A percentile compares a stretch with the other conserved stretches of the same genome.
Evolutionary conservation across 2,113 vertebrate species (phyloP).

Genomic region (Neotragus moschatus): DNA sequence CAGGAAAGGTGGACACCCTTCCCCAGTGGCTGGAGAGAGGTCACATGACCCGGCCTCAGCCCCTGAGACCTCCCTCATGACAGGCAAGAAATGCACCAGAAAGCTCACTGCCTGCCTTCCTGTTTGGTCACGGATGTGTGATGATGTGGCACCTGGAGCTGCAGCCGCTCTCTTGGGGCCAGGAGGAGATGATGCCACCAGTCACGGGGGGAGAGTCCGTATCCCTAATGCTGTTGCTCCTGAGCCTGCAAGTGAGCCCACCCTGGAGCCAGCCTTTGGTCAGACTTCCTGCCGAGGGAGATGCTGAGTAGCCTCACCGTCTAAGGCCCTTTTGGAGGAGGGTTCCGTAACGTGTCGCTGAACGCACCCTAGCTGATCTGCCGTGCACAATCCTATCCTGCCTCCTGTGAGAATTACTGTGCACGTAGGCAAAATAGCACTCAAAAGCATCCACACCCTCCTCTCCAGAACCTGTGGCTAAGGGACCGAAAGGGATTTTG

Average conservation of each 20-base stretch:
- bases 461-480: no score
- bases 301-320: neutral
- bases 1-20: neutral
- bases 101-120: neutral
- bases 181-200: neutral
- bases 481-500: neutral
- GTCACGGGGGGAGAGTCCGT: neutral
- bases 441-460: neutral
- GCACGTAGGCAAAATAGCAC: neutral
- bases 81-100: neutral
- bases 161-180: neutral
- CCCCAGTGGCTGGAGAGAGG: neutral
- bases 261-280: neutral
- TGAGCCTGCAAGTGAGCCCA: no score
- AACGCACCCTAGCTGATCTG: fast-evolving
- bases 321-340: neutral
- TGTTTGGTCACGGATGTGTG: neutral
- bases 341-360: neutral
- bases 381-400: neutral
- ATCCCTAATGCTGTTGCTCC: no score
- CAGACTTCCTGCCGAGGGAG: neutral
- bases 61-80: neutral
- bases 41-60: neutral
- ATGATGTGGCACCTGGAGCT: neutral
- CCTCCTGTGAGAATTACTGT: neutral